These are phyloP conservation scores for Drosophila neonasuta DNA, from an alignment of 2,888 invertebrate genomes.

Conservation along the genomic window DNA sequence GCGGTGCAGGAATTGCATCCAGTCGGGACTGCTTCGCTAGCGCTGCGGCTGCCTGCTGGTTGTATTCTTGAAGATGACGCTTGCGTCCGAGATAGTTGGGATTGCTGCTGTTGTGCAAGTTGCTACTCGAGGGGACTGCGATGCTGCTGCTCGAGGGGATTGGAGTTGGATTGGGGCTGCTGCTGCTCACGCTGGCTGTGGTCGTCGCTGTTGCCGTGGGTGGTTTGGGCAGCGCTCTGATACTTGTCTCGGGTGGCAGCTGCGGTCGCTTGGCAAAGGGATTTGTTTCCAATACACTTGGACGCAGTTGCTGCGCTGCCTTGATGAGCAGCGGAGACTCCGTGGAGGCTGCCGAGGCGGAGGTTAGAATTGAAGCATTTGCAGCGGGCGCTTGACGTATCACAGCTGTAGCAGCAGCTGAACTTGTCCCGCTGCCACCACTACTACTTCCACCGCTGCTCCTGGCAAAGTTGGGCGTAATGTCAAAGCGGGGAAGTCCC, in stretches of 20 bases:
- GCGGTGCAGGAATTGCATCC: conserved; percentile 13
- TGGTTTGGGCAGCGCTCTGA: conserved; percentile 43
- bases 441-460: conserved; percentile 8
- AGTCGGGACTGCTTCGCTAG: conserved; percentile 61
- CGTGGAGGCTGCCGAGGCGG: not conserved
- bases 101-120: conserved; percentile 61
- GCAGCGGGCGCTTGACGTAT: conserved; percentile 53
- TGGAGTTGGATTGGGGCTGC: not conserved
- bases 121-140: conserved; percentile 22
- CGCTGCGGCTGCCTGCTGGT: conserved; percentile 61
- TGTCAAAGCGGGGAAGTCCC: conserved; percentile 89
- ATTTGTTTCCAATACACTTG: conserved; percentile 79
- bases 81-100: conserved; percentile 77
- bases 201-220: not conserved
- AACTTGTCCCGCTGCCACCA: not conserved
- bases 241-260: conserved; percentile 68
- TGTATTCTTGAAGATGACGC: conserved; percentile 77
- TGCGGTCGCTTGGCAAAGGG: conserved; percentile 71
- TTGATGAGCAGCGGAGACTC: conserved; percentile 57
- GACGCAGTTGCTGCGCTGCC: conserved; percentile 70
- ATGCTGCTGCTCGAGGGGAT: conserved; percentile 1
- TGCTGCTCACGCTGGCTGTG: conserved; percentile 1
- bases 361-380: not conserved
- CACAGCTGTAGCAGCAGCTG: conserved; percentile 37
- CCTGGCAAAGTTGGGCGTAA: conserved; percentile 87